A percentile compares a stretch with the other conserved stretches of the same genome.
These are phyloP conservation scores for Phlogophora meticulosa DNA, from an alignment of 2,888 invertebrate genomes.

Conservation along the genomic window DNA sequence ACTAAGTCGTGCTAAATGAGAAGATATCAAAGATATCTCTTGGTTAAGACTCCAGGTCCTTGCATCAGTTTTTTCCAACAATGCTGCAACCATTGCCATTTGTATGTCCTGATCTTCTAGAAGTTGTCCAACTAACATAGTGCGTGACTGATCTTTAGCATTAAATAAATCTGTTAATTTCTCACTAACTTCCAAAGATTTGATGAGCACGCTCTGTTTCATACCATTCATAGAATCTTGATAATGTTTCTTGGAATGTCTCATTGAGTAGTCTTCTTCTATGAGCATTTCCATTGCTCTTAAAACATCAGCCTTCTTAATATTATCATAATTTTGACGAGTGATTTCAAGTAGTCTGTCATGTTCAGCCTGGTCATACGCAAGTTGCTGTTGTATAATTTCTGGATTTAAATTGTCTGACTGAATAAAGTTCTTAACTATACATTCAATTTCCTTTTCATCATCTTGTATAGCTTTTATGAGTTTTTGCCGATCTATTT, in stretches of 20 bases:
- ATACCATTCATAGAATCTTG: constrained; percentile 92
- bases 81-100: constrained; percentile 93
- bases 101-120: constrained; percentile 93
- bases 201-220: constrained; percentile 90
- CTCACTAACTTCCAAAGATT: constrained; percentile 92
- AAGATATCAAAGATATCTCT: constrained; percentile 94
- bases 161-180: constrained; percentile 92
- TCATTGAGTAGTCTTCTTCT: constrained; percentile 92
- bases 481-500: constrained; percentile 91
- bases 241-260: constrained; percentile 92
- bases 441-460: constrained; percentile 91
- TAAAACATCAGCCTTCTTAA: constrained; percentile 93
- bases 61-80: constrained; percentile 94
- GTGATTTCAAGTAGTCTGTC: constrained; percentile 92
- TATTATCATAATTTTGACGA: constrained; percentile 89
- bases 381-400: constrained; percentile 92
- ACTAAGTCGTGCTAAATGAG: constrained; percentile 93
- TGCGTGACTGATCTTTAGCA: constrained; percentile 92
- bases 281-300: constrained; percentile 93
- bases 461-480: constrained; percentile 92
- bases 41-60: constrained; percentile 94
- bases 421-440: constrained; percentile 92
- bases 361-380: constrained; percentile 93
- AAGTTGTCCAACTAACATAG: constrained; percentile 91
- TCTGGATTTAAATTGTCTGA: constrained; percentile 91